Evolutionary conservation across 2,113 vertebrate species (phyloP).

Genomic region (Sander lucioperca): DNA sequence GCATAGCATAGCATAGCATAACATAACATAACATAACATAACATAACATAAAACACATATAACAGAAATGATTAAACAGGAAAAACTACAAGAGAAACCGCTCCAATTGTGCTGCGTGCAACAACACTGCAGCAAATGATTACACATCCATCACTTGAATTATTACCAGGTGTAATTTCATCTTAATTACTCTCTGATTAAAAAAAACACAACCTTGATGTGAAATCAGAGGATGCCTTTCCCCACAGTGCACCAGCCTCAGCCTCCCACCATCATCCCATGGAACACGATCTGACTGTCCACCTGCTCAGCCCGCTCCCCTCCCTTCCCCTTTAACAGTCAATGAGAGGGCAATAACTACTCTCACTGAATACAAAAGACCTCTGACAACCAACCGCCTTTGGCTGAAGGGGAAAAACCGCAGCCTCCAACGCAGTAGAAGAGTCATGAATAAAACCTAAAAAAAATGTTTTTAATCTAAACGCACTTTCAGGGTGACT

Average conservation of each 20-base stretch:
- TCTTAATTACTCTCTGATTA: constrained; percentile 57
- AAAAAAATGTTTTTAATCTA: not conserved
- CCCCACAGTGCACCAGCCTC: constrained; percentile 37
- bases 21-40: too few relatives aligned
- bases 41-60: too few relatives aligned
- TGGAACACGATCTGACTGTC: constrained; percentile 50
- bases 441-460: not conserved
- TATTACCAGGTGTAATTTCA: constrained; percentile 40
- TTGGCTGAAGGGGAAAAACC: constrained; percentile 60
- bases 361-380: constrained; percentile 74
- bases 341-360: constrained; percentile 62
- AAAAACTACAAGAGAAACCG: constrained; percentile 6
- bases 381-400: constrained; percentile 55
- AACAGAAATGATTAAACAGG: not conserved
- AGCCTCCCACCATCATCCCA: constrained; percentile 47
- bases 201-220: constrained; percentile 28
- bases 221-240: constrained; percentile 43
- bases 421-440: constrained; percentile 6
- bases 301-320: constrained; percentile 63
- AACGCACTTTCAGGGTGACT: not conserved
- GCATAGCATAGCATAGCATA: too few relatives aligned
- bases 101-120: not conserved
- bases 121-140: constrained; percentile 44
- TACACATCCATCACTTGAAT: constrained; percentile 19
- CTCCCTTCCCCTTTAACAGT: constrained; percentile 32